phyloP scores from a whole-genome alignment of 2,888 invertebrate species.

The Magallana nippona region DNA sequence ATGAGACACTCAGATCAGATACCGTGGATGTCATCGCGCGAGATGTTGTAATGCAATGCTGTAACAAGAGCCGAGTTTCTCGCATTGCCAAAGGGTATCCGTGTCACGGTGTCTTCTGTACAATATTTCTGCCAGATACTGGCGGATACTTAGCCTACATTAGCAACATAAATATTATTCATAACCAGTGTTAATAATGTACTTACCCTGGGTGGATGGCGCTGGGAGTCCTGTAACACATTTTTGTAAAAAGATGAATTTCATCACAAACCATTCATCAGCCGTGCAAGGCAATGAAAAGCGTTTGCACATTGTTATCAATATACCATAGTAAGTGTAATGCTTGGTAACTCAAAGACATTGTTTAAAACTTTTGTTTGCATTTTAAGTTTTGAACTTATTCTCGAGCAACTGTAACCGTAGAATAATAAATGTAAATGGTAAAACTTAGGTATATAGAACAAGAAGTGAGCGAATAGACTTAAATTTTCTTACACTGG shows the following conservation, averaged over 20 bases:
- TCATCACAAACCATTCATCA: no score
- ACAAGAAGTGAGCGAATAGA: no score
- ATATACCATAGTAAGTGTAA: no score
- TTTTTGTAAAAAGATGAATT: background rate
- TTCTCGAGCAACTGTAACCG: no score
- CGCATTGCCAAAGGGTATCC: slow-evolving; percentile 20
- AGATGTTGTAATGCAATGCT: background rate
- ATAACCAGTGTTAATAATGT: background rate
- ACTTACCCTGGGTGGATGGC: slow-evolving; percentile 3
- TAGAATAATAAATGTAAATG: no score
- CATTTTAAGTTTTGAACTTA: no score
- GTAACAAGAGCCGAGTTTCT: background rate
- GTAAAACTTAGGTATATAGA: no score
- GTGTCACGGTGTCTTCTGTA: slow-evolving; percentile 6
- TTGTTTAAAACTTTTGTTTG: no score
- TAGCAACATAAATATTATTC: background rate
- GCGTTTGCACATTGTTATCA: no score
- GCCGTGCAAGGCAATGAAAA: no score
- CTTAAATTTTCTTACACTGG: no score
- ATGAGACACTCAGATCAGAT: background rate
- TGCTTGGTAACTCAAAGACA: no score
- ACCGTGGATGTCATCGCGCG: background rate
- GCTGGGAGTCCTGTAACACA: background rate
- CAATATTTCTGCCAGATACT: background rate
- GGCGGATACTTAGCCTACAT: background rate